Evolutionary conservation across 2,797 vertebrate genomes (phyloP).

Genomic region (Morus bassanus): DNA sequence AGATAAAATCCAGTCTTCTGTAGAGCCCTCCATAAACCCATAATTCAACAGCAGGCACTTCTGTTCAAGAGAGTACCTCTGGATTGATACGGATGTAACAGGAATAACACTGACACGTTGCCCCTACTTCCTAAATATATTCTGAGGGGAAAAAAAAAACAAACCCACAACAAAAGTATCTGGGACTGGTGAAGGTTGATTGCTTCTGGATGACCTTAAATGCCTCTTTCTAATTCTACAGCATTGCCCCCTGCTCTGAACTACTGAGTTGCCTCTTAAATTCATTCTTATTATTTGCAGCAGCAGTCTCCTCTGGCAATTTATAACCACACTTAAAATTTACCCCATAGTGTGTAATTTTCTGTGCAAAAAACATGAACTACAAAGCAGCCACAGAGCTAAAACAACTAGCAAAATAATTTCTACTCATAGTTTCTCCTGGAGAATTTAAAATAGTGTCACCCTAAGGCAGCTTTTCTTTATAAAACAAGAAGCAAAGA

Average conservation of each 20-base stretch:
- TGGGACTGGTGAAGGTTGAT: not conserved
- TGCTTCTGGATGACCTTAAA: slow-evolving; percentile 34
- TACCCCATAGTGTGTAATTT: slow-evolving; percentile 53
- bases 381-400: slow-evolving; percentile 54
- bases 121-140: not conserved
- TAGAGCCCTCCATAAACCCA: rapidly evolving
- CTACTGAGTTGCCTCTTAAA: slow-evolving; percentile 13
- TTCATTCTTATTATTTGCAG: slow-evolving; percentile 48
- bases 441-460: slow-evolving; percentile 51
- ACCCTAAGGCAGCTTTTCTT: slow-evolving; percentile 40
- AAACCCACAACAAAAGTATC: not conserved
- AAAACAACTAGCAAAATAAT: slow-evolving; percentile 6
- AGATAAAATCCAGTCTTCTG: not conserved
- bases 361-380: slow-evolving; percentile 51
- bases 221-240: slow-evolving; percentile 21
- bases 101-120: not conserved
- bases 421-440: slow-evolving; percentile 34
- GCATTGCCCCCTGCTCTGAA: not conserved
- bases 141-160: not conserved
- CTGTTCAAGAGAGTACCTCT: not conserved
- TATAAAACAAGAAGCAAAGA: slow-evolving; percentile 56
- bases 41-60: not conserved
- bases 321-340: slow-evolving; percentile 60
- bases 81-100: not conserved
- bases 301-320: slow-evolving; percentile 12